These are phyloP conservation scores for Chondrilla cf. caribensis DNA, from an alignment of 37 sponge, comb jelly and placozoan species.

Conservation along the genomic window DNA sequence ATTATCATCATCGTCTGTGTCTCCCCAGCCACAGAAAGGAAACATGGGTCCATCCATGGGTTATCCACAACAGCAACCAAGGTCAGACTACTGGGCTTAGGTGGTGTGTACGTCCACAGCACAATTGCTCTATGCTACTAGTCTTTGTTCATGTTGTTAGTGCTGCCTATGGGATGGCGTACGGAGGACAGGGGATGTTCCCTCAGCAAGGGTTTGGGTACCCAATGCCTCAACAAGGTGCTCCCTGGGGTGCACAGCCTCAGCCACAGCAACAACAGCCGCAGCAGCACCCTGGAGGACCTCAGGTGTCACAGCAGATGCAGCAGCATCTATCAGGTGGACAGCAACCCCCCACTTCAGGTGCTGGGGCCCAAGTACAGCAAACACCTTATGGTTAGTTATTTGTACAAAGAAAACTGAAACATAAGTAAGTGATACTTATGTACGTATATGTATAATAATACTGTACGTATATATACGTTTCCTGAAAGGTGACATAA, in stretches of 20 bases:
- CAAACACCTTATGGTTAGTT: no score
- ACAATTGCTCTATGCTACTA: no score
- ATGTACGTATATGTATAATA: no score
- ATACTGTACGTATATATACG: no score
- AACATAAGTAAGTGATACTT: no score
- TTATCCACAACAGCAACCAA: slow-evolving; percentile 11
- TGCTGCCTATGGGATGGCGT: background rate
- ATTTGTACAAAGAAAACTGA: no score
- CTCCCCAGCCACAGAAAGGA: background rate
- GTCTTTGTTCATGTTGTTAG: background rate
- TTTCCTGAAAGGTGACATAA: no score
- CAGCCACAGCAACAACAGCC: slow-evolving; percentile 31
- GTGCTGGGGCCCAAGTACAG: no score
- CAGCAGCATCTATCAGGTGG: slow-evolving; percentile 31
- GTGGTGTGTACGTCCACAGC: no score
- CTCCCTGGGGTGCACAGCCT: slow-evolving; percentile 18
- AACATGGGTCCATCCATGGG: background rate
- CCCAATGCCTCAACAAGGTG: slow-evolving; percentile 33
- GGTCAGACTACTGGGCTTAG: no score
- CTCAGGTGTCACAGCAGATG: slow-evolving; percentile 12
- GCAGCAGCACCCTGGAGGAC: slow-evolving; percentile 32
- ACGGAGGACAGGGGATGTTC: background rate
- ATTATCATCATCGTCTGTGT: no score
- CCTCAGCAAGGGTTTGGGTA: slow-evolving; percentile 21
- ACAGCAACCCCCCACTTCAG: background rate